phyloP scores from a whole-genome alignment of 2,888 invertebrate genomes.

The Mesorhabditis belari region DNA sequence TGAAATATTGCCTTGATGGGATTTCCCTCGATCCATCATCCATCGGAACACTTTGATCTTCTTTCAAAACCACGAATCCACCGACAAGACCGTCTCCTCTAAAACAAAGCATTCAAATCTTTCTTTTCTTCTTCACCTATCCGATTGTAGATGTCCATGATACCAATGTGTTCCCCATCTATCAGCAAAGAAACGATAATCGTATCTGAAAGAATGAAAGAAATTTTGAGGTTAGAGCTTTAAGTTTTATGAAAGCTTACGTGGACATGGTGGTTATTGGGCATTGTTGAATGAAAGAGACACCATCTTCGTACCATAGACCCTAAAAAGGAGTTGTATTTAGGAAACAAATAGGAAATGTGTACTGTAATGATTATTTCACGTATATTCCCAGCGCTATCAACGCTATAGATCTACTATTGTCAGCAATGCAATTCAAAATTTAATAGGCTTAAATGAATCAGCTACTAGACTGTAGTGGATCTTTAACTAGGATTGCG shows the following conservation, averaged over 20 bases:
- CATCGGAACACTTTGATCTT: constrained; percentile 14
- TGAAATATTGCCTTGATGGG: constrained; percentile 35
- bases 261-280: constrained; percentile 36
- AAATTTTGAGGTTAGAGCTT: constrained; percentile 1
- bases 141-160: constrained; percentile 45
- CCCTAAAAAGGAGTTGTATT: too few species aligned
- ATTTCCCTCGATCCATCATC: constrained; percentile 10
- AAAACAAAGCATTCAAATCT: neutral
- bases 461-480: too few species aligned
- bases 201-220: constrained; percentile 19
- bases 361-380: too few species aligned
- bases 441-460: too few species aligned
- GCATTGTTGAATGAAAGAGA: constrained; percentile 47
- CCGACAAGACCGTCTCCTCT: constrained; percentile 45
- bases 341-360: too few species aligned
- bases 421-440: too few species aligned
- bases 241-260: constrained; percentile 7
- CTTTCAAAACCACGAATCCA: constrained; percentile 26
- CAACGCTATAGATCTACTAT: too few species aligned
- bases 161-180: constrained; percentile 44
- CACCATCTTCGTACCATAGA: constrained; percentile 47
- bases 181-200: constrained; percentile 49
- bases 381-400: too few species aligned
- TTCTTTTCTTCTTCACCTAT: constrained; percentile 5
- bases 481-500: too few species aligned